These are phyloP conservation scores for Diabrotica undecimpunctata DNA, from an alignment of 1,140 invertebrate genomes.

Conservation along the genomic window DNA sequence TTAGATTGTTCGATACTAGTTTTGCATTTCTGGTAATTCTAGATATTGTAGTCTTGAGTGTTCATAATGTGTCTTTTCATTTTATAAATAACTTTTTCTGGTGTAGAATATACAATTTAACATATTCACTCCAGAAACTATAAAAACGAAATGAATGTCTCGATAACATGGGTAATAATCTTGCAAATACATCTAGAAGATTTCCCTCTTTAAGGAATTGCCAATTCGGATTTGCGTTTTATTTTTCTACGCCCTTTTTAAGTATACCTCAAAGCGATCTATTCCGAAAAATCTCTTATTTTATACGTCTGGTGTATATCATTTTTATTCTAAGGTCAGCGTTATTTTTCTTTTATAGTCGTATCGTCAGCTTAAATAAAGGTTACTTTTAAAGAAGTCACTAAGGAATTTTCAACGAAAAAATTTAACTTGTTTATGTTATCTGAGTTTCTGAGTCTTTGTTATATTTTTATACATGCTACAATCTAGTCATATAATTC, in stretches of 20 bases:
- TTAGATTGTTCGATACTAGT: too few relatives aligned
- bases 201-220: background rate
- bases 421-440: too few relatives aligned
- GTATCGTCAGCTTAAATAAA: background rate
- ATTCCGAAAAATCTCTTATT: background rate
- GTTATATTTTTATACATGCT: too few relatives aligned
- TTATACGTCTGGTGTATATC: background rate
- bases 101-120: background rate
- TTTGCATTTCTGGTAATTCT: too few relatives aligned
- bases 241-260: background rate
- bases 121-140: background rate
- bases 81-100: background rate
- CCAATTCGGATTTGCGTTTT: background rate
- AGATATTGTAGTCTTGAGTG: too few relatives aligned
- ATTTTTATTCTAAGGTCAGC: slow-evolving; percentile 1
- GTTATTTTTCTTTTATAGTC: background rate
- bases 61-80: too few relatives aligned
- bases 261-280: background rate
- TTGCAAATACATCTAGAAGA: background rate
- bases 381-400: too few relatives aligned
- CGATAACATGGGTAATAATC: background rate
- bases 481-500: too few relatives aligned
- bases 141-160: background rate
- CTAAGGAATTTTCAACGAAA: too few relatives aligned
- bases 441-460: too few relatives aligned